Base-by-base conservation (phyloP, 2,888 invertebrate species). In the Oligia fasciuncula region DNA sequence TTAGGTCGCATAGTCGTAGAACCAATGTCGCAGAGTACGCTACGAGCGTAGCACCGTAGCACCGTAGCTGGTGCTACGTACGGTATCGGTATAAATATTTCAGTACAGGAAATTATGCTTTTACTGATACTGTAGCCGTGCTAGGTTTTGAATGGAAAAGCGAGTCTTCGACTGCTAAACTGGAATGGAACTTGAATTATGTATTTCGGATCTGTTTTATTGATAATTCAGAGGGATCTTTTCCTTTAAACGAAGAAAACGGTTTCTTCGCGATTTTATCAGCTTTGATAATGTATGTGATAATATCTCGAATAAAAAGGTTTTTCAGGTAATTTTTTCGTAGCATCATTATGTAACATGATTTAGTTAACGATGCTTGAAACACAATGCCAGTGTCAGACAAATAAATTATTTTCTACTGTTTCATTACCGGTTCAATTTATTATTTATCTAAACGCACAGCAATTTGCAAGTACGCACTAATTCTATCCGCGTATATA, bases 61-160 rank as follows among this genome's bases (percentile, higher is more conserved):
- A 86, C 75, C 91, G 92, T 92, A 93, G 90, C 90, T 84, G 78
- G 91, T 85, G 92, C 92, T 92, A 92, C 91, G 92, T 91, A 91
- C 91, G 90, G 90, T 85, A 86, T 84, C 78, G 88, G 89, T 94
- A 96, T 96, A 96, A 96, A 96, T 96, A 96, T 96, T 96, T 95
- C 95, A 96, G 94, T 91, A 93, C 94, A 94, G 96, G 96, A 96
- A 96, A 96, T 96, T 96, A 96, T 96, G 94, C 94, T 95, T 92
- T 92, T 91, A 91, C 94, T 94, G 95, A 95, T 96, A 95, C 93
- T 91, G 92, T 91, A 89, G 91, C 87, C 88, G 90, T 91, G 90
- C 91, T 91, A 91, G 92, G 90, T 89, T 94, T 93, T 93, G 91
- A 94, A 95, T 94, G 91, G 94, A 92, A 93, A 94, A 94, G 90